Base-by-base conservation (phyloP, 2,113 vertebrate species). In the Poeciliopsis retropinna region DNA sequence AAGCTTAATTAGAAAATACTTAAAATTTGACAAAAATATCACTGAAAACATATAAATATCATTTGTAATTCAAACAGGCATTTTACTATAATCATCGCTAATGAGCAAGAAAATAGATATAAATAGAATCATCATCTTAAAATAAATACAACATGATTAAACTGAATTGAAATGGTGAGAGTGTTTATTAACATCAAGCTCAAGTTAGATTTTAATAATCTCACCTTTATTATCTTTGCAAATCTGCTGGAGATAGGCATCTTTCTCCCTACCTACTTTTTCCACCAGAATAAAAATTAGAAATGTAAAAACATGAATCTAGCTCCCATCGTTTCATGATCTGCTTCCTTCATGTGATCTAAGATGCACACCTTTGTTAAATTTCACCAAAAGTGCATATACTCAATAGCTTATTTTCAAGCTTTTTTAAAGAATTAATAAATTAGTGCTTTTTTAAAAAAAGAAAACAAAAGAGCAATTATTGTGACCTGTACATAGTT, bases 1-100 rank as follows among this genome's bases (percentile, higher is more conserved):
- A 92, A 89, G 77, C 79, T 88, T 92, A 85, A 90, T 92, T 91
- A 92, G 74, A 93, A 92, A 94, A 92, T 92, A 91, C 85, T 91
- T 87, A 86, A 82, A 87, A 86, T 88, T 83, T 47, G 89, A 91
- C 87, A 93, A 92, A 93, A 93, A 92, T 92, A 89, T 90, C 84
- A 92, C 78, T 90, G 83, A 92, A 80, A 92, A 89, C 88, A 91
- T 93, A 91, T 87, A 93, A 86, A 94, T 92, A 88, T 85, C 86
- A 84, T 83, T 85, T 66, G 71, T 84, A 86, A 87, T 91, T 88
- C 85, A 91, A 89, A 92, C 86, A 92, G 87, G 88, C 72, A 89
- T 88, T 88, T 89, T 88, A 86, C 83, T 86, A 78, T 81, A 82
- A 85, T 91, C 75, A 81, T 90, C 79, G 68, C 47, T 79, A 68